Percentiles rank a stretch among this genome's conserved stretches.
These are phyloP conservation scores for Entomobrya multifasciata DNA, from an alignment of 2,888 invertebrate genomes.

Conservation along the genomic window DNA sequence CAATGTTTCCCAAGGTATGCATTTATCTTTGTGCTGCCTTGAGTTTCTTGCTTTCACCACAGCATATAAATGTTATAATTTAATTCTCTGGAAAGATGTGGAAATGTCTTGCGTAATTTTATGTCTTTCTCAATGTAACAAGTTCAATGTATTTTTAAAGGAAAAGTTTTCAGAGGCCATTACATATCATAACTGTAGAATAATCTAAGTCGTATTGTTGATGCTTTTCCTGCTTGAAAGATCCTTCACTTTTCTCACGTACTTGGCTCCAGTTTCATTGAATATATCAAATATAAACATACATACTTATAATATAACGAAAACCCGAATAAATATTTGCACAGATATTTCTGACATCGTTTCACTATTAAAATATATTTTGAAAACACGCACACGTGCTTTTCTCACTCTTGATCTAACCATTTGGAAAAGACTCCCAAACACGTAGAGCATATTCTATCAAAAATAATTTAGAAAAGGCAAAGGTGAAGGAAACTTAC, in stretches of 20 bases:
- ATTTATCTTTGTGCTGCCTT: conserved; percentile 14
- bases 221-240: no score
- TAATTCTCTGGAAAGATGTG: neutral
- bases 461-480: neutral
- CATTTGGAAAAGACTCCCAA: neutral
- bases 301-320: no score
- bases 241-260: no score
- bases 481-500: conserved; percentile 82
- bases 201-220: no score
- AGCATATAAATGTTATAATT: conserved; percentile 3
- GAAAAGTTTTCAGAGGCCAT: conserved; percentile 1
- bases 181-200: no score
- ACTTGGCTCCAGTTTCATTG: no score
- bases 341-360: no score
- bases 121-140: neutral
- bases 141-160: neutral
- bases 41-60: neutral
- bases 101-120: neutral
- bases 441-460: neutral
- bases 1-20: conserved; percentile 26
- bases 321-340: no score
- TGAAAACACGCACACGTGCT: neutral
- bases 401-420: neutral
- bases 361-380: neutral
- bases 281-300: no score